Conservation (phyloP, 1,140 invertebrate species). For the Meloidogyne chitwoodi region DNA sequence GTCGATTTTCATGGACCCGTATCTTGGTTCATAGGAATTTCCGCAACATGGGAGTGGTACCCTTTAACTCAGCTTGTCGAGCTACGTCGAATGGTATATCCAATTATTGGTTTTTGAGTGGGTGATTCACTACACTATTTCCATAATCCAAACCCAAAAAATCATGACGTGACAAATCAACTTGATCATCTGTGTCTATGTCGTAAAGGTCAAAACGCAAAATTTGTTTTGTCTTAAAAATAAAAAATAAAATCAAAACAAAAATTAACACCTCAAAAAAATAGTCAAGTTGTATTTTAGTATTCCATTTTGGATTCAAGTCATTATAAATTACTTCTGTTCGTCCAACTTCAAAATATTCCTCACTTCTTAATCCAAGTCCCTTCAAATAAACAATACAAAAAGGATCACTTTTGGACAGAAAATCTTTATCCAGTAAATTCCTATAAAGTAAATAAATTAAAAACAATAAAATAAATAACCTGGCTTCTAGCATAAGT, state of each 20-base stretch:
- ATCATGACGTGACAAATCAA: conserved; percentile 61
- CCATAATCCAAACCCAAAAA: conserved; percentile 63
- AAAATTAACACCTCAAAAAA: conserved; percentile 60
- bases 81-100: no score
- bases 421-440: conserved; percentile 44
- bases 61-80: no score
- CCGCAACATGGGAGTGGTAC: no score
- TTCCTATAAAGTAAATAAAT: conserved; percentile 29
- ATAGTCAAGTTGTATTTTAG: conserved; percentile 65
- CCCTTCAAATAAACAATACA: conserved; percentile 39
- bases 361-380: background rate
- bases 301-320: conserved; percentile 65
- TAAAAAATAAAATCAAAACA: background rate
- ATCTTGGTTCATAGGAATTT: no score
- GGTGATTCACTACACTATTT: no score
- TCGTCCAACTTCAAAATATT: conserved; percentile 61
- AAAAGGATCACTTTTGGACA: conserved; percentile 53
- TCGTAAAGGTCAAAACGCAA: conserved; percentile 63
- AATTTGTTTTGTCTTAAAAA: conserved; percentile 61
- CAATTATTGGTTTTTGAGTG: no score
- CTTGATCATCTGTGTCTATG: conserved; percentile 55
- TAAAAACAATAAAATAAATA: background rate
- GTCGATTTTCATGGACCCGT: no score
- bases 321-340: conserved; percentile 65
- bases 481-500: conserved; percentile 25